Conservation (phyloP, 2,888 invertebrate species). For the Nomada fucata region DNA sequence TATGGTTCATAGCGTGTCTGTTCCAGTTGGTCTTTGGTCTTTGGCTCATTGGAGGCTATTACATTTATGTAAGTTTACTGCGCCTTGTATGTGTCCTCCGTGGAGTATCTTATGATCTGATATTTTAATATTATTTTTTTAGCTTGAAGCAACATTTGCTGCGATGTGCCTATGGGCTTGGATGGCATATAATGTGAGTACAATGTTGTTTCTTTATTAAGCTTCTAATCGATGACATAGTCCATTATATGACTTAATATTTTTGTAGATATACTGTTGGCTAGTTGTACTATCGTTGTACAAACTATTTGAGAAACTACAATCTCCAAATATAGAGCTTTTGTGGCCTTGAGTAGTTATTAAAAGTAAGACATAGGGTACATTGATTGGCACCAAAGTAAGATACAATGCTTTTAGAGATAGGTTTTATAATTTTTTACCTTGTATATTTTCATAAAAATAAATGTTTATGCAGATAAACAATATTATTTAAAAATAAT, state of each 20-base stretch:
- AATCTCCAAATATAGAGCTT: conserved; percentile 94
- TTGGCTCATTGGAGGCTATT: conserved; percentile 95
- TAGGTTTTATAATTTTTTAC: conserved; percentile 18
- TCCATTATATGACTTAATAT: conserved; percentile 46
- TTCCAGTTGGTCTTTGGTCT: conserved; percentile 93
- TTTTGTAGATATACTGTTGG: conserved; percentile 93
- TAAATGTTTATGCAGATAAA: not conserved
- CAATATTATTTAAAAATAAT: conserved; percentile 23
- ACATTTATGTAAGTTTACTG: conserved; percentile 91
- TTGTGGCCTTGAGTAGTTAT: conserved; percentile 86
- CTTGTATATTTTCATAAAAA: conserved; percentile 12
- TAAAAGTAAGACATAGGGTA: conserved; percentile 39
- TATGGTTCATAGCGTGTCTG: conserved; percentile 88
- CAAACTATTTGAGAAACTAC: conserved; percentile 91
- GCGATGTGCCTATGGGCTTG: conserved; percentile 91
- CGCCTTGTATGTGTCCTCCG: not conserved
- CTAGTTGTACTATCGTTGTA: conserved; percentile 94
- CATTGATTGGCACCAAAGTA: conserved; percentile 71
- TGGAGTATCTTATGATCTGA: not conserved
- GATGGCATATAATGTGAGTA: conserved; percentile 94
- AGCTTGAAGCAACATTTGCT: conserved; percentile 92
- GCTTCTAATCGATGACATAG: not conserved
- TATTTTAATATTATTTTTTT: conserved; percentile 77
- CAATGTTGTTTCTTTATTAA: not conserved
- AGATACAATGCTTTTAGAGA: conserved; percentile 33